phyloP scores from a whole-genome alignment of 2,113 vertebrate species.

The Alces alces region DNA sequence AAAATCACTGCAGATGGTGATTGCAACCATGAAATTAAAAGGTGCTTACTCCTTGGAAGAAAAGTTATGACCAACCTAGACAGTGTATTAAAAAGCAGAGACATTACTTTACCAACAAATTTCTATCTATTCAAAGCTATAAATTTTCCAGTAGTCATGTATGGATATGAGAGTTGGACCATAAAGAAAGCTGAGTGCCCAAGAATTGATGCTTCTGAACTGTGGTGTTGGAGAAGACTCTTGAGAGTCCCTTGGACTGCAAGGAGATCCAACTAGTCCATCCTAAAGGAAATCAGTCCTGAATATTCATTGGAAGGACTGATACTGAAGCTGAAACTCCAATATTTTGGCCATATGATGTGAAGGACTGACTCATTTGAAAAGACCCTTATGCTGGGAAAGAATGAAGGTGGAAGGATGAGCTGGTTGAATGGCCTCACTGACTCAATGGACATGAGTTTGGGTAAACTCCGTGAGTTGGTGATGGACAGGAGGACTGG shows the following conservation, averaged over 20 bases:
- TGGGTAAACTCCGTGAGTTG: fast-evolving
- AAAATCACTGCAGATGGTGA: background rate
- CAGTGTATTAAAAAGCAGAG: background rate
- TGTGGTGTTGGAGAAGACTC: background rate
- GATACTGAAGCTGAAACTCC: background rate
- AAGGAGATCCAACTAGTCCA: background rate
- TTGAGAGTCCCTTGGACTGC: background rate
- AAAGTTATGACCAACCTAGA: background rate
- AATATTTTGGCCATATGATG: background rate
- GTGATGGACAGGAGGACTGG: background rate
- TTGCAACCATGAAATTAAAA: background rate
- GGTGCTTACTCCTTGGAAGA: background rate
- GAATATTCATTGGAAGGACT: background rate
- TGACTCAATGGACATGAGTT: background rate
- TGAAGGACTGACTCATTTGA: background rate
- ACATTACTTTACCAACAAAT: background rate
- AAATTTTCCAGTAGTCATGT: background rate
- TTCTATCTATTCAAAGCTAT: background rate
- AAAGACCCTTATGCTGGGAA: background rate
- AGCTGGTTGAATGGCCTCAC: background rate
- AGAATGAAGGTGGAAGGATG: background rate
- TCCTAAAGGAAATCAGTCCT: background rate
- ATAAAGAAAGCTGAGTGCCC: background rate
- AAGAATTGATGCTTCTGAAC: background rate
- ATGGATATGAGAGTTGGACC: background rate